phyloP scores from a whole-genome alignment of 2,888 invertebrate species.

The Himalopsyche tibetana region DNA sequence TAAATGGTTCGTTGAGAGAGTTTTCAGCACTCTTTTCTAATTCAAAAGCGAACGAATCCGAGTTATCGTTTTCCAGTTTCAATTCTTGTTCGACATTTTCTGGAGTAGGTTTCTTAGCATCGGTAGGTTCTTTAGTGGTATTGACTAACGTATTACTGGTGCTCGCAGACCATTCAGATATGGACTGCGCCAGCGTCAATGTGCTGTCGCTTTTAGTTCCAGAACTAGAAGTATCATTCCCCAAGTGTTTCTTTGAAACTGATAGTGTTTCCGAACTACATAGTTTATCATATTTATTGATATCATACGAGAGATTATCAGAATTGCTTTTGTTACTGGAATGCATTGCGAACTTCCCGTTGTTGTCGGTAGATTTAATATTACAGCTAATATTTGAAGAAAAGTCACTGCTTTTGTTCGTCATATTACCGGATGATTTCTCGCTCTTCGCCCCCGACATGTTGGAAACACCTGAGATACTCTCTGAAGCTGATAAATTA shows the following conservation, averaged over 20 bases:
- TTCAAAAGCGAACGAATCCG: conserved; percentile 28
- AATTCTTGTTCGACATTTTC: conserved; percentile 43
- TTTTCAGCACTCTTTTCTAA: conserved; percentile 54
- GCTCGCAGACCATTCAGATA: conserved; percentile 90
- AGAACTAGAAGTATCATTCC: conserved; percentile 79
- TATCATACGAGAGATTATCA: conserved; percentile 74
- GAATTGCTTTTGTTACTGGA: conserved; percentile 80
- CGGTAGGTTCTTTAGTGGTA: conserved; percentile 76
- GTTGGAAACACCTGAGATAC: conserved; percentile 77
- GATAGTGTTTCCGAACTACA: conserved; percentile 79
- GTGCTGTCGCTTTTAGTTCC: conserved; percentile 90
- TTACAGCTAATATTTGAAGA: conserved; percentile 74
- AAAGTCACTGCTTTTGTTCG: conserved; percentile 76
- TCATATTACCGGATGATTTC: conserved; percentile 77
- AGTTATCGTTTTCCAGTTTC: not conserved
- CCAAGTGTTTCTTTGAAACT: conserved; percentile 72
- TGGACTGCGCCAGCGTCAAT: conserved; percentile 84
- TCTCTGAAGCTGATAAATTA: conserved; percentile 84
- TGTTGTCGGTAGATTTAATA: conserved; percentile 76
- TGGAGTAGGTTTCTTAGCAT: conserved; percentile 54
- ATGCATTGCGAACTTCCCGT: conserved; percentile 70
- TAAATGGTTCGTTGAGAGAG: conserved; percentile 50
- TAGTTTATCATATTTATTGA: conserved; percentile 78
- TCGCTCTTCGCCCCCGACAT: conserved; percentile 80
- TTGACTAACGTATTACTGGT: conserved; percentile 86